Evolutionary conservation across 2,113 vertebrate species (phyloP).

Genomic region (Beaufortia kweichowensis): DNA sequence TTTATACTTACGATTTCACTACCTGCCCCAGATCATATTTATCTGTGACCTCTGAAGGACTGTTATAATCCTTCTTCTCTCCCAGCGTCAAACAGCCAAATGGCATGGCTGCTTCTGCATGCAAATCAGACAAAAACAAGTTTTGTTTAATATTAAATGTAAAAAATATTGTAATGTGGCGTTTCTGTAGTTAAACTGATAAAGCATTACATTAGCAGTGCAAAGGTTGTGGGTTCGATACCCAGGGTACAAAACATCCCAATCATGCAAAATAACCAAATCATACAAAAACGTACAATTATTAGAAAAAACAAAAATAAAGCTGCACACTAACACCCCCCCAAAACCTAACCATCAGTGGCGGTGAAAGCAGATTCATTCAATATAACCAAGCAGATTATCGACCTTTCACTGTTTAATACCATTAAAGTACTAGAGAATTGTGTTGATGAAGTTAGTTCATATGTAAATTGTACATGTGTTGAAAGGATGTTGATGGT

Average conservation of each 20-base stretch:
- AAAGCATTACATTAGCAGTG: no score
- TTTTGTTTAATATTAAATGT: background rate
- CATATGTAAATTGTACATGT: conserved; percentile 10
- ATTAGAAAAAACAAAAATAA: no score
- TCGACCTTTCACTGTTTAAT: background rate
- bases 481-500: conserved; percentile 14
- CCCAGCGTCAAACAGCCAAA: conserved; percentile 98
- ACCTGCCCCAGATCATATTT: conserved; percentile 98
- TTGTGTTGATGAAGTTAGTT: background rate
- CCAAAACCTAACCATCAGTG: no score
- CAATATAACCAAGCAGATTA: background rate
- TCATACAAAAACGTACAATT: no score
- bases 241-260: no score
- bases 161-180: no score
- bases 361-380: no score
- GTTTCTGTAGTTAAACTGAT: no score
- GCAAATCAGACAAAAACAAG: conserved; percentile 46
- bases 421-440: background rate
- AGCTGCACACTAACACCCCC: no score
- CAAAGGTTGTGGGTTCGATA: no score
- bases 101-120: conserved; percentile 90
- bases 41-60: conserved; percentile 94
- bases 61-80: conserved; percentile 99
- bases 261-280: no score
- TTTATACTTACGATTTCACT: conserved; percentile 93